Evolutionary conservation across 2,797 vertebrate genomes (phyloP).

Genomic region (Austrolebias charrua): DNA sequence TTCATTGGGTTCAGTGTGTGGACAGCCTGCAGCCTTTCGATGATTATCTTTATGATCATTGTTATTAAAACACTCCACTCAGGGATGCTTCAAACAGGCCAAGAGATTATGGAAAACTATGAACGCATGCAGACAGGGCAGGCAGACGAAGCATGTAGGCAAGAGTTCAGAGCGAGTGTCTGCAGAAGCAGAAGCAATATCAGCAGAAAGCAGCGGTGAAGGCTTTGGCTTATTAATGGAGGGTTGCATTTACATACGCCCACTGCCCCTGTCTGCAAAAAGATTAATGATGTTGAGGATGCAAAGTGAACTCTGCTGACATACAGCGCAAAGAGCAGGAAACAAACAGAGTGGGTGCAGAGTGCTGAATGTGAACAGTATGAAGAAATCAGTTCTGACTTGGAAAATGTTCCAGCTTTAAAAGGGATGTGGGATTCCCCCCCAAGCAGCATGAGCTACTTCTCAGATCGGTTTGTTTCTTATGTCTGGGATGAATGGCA

Average conservation of each 20-base stretch:
- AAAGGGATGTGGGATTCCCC: background rate
- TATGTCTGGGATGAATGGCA: background rate
- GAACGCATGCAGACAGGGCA: constrained; percentile 29
- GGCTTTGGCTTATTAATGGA: constrained; percentile 45
- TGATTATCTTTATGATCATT: constrained; percentile 16
- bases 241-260: constrained; percentile 62
- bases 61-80: constrained; percentile 19
- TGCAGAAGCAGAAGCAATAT: constrained; percentile 12
- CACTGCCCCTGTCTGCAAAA: constrained; percentile 48
- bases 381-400: background rate
- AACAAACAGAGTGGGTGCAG: background rate
- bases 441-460: too few species aligned
- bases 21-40: constrained; percentile 11
- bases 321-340: background rate
- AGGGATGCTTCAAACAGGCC: constrained; percentile 7
- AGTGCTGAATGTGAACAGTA: too few species aligned
- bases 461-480: constrained; percentile 2
- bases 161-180: constrained; percentile 31
- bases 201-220: constrained; percentile 16
- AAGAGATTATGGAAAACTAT: constrained; percentile 9
- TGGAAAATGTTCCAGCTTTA: constrained; percentile 4
- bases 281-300: constrained; percentile 44
- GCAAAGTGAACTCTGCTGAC: constrained; percentile 30
- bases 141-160: constrained; percentile 8
- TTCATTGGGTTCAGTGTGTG: constrained; percentile 12